A percentile compares a stretch with the other conserved stretches of the same genome.
These are phyloP conservation scores for Takifugu flavidus DNA, from an alignment of 2,113 vertebrate species.

Conservation along the genomic window DNA sequence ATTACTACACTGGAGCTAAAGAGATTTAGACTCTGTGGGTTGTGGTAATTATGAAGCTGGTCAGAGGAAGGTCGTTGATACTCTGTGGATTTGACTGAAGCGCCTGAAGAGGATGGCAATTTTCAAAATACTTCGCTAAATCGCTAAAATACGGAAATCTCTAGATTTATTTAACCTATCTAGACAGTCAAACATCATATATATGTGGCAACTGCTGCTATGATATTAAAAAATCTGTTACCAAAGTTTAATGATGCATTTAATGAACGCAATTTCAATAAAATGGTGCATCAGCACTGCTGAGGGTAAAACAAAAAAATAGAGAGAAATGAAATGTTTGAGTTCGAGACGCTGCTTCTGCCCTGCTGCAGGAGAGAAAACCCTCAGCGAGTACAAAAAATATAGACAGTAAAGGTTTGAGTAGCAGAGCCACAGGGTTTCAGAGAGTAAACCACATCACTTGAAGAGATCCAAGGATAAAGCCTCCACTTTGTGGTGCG, in stretches of 20 bases:
- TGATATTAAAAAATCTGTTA: no score
- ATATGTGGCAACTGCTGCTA: no score
- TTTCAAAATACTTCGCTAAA: no score
- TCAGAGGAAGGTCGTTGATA: slow-evolving; percentile 71
- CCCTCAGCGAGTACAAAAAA: slow-evolving; percentile 37
- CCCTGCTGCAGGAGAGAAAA: slow-evolving; percentile 24
- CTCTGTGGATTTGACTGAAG: slow-evolving; percentile 54
- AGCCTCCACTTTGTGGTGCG: slow-evolving; percentile 77
- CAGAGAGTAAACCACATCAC: slow-evolving; percentile 69
- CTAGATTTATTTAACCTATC: no score
- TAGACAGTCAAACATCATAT: no score
- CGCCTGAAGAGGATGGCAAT: slow-evolving; percentile 37
- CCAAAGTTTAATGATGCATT: no score
- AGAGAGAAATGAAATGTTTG: slow-evolving; percentile 46
- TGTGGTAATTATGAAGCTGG: slow-evolving; percentile 69
- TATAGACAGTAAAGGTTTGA: slow-evolving; percentile 45
- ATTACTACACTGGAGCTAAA: slow-evolving; percentile 69
- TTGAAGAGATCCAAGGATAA: slow-evolving; percentile 81
- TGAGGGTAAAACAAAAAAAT: slow-evolving; percentile 33
- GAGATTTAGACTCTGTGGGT: slow-evolving; percentile 66
- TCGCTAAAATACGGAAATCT: no score
- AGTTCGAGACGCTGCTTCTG: slow-evolving; percentile 38
- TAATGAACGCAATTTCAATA: no score
- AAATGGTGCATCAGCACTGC: no score
- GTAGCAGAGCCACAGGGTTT: slow-evolving; percentile 55